phyloP scores from a whole-genome alignment of 2,113 vertebrate species.

The Rhagologus leucostigma region DNA sequence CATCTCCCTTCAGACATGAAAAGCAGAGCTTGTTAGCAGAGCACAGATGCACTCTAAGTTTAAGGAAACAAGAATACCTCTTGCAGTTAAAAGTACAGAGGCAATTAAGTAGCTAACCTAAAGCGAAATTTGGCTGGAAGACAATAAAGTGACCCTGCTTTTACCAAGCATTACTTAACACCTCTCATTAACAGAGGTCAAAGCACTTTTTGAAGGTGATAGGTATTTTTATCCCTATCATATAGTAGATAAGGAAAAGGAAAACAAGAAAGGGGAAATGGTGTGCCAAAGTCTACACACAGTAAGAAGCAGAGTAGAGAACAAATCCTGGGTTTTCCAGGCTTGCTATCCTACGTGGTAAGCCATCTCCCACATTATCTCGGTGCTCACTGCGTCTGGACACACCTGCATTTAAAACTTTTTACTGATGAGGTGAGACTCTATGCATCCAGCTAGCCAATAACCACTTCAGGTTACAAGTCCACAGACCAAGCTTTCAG shows the following conservation, averaged over 20 bases:
- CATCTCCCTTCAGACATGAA: conserved; percentile 35
- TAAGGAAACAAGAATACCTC: conserved; percentile 1
- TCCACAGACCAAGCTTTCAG: background rate
- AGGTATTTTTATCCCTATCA: background rate
- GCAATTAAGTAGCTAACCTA: conserved; percentile 1
- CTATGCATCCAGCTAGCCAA: background rate
- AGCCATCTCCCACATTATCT: background rate
- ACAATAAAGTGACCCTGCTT: background rate
- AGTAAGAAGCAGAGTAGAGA: background rate
- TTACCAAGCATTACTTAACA: background rate
- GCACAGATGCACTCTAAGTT: background rate
- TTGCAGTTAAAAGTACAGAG: background rate
- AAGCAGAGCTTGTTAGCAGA: conserved; percentile 29
- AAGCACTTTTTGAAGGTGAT: background rate
- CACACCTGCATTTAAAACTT: background rate
- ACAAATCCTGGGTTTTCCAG: background rate
- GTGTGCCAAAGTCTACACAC: background rate
- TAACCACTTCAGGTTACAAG: background rate
- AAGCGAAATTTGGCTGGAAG: background rate
- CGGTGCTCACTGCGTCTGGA: background rate
- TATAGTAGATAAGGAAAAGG: background rate
- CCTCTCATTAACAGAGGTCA: background rate
- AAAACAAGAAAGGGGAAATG: background rate
- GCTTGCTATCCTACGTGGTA: background rate
- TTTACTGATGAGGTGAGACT: background rate